phyloP scores from a whole-genome alignment of 2,797 vertebrate species.

The Acanthornis magna region DNA sequence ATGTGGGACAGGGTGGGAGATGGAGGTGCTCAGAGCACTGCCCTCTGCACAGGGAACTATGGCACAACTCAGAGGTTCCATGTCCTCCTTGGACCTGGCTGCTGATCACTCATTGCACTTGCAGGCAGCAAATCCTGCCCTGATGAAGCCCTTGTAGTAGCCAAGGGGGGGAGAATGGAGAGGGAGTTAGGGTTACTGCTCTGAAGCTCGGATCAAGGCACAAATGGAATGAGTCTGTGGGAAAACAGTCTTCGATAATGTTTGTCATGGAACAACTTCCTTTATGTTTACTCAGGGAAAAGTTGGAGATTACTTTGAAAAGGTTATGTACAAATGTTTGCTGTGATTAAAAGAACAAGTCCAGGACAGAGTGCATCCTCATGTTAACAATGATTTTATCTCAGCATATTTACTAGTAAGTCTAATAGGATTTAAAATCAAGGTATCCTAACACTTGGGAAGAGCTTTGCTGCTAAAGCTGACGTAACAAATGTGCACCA shows the following conservation, averaged over 20 bases:
- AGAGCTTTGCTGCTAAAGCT: not conserved
- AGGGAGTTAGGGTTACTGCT: not conserved
- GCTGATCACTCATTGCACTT: not conserved
- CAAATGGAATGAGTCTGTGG: not conserved
- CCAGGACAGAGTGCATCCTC: not conserved
- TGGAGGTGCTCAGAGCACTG: fast-evolving
- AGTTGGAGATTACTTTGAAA: not conserved
- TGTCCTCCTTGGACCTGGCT: fast-evolving
- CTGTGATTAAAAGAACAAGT: not conserved
- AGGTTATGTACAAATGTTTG: not conserved
- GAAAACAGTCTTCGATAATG: not conserved
- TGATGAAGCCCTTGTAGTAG: not conserved
- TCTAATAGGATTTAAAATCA: not conserved
- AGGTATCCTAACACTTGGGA: not conserved
- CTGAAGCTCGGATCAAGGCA: not conserved
- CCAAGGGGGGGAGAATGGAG: not conserved
- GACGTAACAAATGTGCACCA: not conserved
- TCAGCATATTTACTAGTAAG: not conserved
- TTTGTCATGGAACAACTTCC: not conserved
- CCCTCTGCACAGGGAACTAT: fast-evolving
- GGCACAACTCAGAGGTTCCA: not conserved
- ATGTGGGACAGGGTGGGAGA: not conserved
- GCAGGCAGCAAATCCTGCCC: not conserved
- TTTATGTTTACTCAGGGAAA: not conserved
- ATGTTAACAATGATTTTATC: not conserved